Percentiles rank a stretch among this genome's conserved stretches.
Conservation (phyloP, 2,888 invertebrate species). For the Trachelus tabidus region DNA sequence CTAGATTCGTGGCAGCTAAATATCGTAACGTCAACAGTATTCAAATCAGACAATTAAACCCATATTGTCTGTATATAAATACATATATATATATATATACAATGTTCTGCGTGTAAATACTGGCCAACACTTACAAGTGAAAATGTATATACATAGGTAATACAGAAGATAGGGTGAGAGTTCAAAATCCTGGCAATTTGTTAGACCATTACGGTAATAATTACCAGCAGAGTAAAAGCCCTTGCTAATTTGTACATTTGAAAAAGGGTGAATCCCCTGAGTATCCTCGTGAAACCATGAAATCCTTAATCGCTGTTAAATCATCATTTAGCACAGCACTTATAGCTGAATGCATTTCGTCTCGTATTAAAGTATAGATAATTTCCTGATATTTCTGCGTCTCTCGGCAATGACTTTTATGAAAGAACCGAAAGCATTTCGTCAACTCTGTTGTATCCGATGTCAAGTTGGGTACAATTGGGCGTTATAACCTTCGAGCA, state of each 20-base stretch:
- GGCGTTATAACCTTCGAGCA: neutral
- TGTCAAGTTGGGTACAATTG: neutral
- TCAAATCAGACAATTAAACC: neutral
- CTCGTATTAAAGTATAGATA: neutral
- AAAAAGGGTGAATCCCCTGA: neutral
- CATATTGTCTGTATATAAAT: neutral
- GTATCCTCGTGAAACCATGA: neutral
- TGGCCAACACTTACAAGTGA: neutral
- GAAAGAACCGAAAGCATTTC: neutral
- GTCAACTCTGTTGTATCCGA: neutral
- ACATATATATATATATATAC: too few relatives aligned
- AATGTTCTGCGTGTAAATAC: neutral
- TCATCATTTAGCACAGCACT: neutral
- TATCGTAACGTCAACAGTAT: neutral
- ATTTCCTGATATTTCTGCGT: neutral
- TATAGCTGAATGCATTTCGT: neutral
- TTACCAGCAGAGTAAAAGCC: neutral
- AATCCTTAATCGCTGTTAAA: neutral
- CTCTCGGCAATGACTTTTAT: neutral
- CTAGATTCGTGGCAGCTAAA: neutral
- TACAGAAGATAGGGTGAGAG: neutral
- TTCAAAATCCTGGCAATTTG: neutral
- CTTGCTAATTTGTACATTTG: neutral
- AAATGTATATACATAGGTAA: neutral
- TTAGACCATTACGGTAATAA: neutral